These are phyloP conservation scores for Metacarcinus magister DNA, from an alignment of 2,888 invertebrate genomes.

Conservation along the genomic window DNA sequence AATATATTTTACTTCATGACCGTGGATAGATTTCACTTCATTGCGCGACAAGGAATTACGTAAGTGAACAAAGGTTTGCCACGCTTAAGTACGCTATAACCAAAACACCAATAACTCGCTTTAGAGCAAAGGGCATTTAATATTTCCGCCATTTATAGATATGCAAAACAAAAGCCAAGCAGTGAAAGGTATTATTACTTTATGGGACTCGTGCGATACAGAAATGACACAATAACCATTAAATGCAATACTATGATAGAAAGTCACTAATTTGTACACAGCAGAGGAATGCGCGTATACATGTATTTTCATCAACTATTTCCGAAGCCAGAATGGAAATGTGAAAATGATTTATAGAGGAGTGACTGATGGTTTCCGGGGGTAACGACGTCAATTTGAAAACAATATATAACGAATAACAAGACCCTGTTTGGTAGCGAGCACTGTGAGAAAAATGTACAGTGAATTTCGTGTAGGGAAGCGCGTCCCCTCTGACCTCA, in stretches of 20 bases:
- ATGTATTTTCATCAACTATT: background rate
- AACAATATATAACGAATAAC: conserved; percentile 32
- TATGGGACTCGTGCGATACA: background rate
- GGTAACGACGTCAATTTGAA: background rate
- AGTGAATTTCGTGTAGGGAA: background rate
- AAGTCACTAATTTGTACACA: background rate
- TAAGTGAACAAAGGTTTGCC: background rate
- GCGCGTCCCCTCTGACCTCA: background rate
- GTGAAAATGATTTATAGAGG: conserved; percentile 30
- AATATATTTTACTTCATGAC: background rate
- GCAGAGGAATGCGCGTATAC: background rate
- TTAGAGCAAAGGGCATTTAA: background rate
- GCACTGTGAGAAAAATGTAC: background rate
- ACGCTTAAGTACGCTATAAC: background rate
- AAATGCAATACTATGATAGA: background rate
- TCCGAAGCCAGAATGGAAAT: background rate
- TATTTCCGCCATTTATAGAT: background rate
- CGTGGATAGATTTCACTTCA: background rate
- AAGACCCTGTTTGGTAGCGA: background rate
- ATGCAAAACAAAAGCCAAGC: background rate
- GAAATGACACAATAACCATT: background rate
- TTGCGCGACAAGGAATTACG: background rate
- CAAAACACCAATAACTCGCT: background rate
- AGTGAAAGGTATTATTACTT: background rate
- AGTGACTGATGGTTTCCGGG: conserved; percentile 4